Evolutionary conservation across 2,113 vertebrate genomes (phyloP).

Genomic region (human (Homo sapiens)): GRCh38 chr1:232413001-232413500

Average conservation of each 20-base stretch:
- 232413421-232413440: neutral
- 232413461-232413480: neutral
- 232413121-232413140: no score
- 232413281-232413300: neutral
- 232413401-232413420: neutral
- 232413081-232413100: neutral
- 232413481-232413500: neutral
- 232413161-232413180: neutral
- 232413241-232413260: neutral
- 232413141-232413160: no score
- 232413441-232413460: neutral
- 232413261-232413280: accelerated
- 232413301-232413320: neutral
- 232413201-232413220: no score
- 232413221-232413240: neutral
- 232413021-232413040: neutral
- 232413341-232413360: neutral
- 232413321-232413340: neutral
- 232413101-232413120: neutral
- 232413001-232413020: no score
- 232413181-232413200: neutral
- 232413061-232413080: neutral
- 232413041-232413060: neutral
- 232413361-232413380: accelerated
- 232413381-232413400: neutral